phyloP scores from a whole-genome alignment of 2,888 invertebrate species.

The Biston betularia region DNA sequence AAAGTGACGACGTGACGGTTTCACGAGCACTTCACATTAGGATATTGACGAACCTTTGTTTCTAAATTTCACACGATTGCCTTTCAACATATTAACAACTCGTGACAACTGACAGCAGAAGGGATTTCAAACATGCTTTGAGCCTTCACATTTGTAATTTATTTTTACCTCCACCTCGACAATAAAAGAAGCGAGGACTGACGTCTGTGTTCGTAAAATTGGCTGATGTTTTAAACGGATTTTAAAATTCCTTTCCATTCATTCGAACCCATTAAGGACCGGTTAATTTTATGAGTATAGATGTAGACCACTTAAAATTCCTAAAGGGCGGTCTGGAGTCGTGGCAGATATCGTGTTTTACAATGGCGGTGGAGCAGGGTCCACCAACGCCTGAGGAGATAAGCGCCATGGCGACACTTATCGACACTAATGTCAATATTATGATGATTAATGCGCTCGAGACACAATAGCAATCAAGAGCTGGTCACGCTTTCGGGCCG shows the following conservation, averaged over 20 bases:
- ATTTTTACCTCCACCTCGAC: conserved; percentile 36
- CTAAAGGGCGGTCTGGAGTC: conserved; percentile 66
- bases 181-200: conserved; percentile 47
- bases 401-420: conserved; percentile 61
- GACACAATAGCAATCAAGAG: conserved; percentile 29
- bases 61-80: conserved; percentile 70
- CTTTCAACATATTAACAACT: conserved; percentile 67
- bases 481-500: conserved; percentile 14
- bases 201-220: conserved; percentile 54
- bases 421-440: conserved; percentile 57
- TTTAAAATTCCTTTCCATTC: conserved; percentile 68
- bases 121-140: conserved; percentile 41
- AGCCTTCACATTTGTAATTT: conserved; percentile 49
- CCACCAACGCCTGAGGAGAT: conserved; percentile 76
- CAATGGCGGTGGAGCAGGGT: conserved; percentile 59
- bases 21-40: conserved; percentile 65
- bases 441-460: conserved; percentile 56
- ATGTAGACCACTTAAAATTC: conserved; percentile 68
- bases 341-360: conserved; percentile 74
- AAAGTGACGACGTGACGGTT: conserved; percentile 77
- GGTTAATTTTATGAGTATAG: conserved; percentile 70
- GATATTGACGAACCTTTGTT: conserved; percentile 61
- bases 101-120: conserved; percentile 45
- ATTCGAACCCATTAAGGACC: conserved; percentile 66
- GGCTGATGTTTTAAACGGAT: conserved; percentile 58